These are phyloP conservation scores for Lasius platythorax DNA, from an alignment of 2,888 invertebrate species.

Conservation along the genomic window DNA sequence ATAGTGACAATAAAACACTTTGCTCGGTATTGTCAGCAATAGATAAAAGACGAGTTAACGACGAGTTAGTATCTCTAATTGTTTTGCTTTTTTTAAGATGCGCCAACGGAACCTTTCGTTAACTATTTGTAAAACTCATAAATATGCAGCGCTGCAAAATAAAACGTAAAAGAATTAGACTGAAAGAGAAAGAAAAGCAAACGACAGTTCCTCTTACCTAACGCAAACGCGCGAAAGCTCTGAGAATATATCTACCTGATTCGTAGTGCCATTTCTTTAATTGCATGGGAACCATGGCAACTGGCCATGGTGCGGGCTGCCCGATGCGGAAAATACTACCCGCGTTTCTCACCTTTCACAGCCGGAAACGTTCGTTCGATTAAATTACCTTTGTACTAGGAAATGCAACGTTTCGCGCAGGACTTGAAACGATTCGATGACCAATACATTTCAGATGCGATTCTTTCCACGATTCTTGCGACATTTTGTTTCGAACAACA, in stretches of 20 bases:
- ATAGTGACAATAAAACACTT: conserved; percentile 4
- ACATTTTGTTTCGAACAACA: conserved; percentile 3
- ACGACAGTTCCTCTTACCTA: conserved; percentile 38
- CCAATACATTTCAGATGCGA: background rate
- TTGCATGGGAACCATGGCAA: conserved; percentile 71
- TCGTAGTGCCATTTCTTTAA: conserved; percentile 77
- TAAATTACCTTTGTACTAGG: conserved; percentile 48
- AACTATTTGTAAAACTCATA: conserved; percentile 78
- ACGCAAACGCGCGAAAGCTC: conserved; percentile 62
- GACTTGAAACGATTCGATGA: conserved; percentile 25
- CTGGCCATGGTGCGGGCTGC: conserved; percentile 56
- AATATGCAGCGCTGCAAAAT: conserved; percentile 83
- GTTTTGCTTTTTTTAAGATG: conserved; percentile 73
- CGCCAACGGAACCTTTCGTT: conserved; percentile 75
- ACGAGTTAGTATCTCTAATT: conserved; percentile 40
- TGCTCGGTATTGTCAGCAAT: background rate
- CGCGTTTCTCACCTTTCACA: conserved; percentile 40
- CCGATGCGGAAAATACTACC: conserved; percentile 37
- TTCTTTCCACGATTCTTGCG: background rate
- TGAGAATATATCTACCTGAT: conserved; percentile 69
- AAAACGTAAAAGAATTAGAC: conserved; percentile 66
- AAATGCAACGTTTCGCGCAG: conserved; percentile 29
- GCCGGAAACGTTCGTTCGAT: conserved; percentile 26
- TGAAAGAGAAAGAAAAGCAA: background rate
- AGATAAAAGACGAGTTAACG: background rate